phyloP scores from a whole-genome alignment of 2,113 vertebrate species.

The Suricata suricatta region DNA sequence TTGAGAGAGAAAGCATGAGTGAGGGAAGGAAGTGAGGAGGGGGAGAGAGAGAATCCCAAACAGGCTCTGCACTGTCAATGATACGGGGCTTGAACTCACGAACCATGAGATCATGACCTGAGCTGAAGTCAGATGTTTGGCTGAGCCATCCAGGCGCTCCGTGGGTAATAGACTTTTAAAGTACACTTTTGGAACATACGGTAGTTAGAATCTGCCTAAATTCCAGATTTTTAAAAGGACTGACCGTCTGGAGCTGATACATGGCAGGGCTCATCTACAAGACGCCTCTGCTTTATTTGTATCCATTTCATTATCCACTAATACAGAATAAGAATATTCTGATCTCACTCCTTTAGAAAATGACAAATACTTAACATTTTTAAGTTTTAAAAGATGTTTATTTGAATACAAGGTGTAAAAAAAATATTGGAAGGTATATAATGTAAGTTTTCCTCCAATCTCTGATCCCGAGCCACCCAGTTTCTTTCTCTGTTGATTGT shows the following conservation, averaged over 20 bases:
- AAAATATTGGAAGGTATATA: neutral
- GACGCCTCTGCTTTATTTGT: neutral
- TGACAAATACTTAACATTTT: neutral
- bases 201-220: neutral
- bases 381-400: conserved; percentile 1
- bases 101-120: no score
- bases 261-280: neutral
- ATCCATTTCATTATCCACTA: neutral
- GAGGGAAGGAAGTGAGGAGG: no score
- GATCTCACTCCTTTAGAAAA: neutral
- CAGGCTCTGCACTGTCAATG: no score
- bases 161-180: neutral
- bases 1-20: no score
- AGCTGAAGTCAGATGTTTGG: no score
- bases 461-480: neutral
- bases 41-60: no score
- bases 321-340: neutral
- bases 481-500: neutral
- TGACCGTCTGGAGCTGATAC: neutral
- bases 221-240: neutral
- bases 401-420: neutral
- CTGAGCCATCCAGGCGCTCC: no score
- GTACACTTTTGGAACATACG: neutral
- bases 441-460: neutral
- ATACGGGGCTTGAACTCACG: no score